phyloP scores from a whole-genome alignment of 2,113 vertebrate species.

The Gopherus flavomarginatus region DNA sequence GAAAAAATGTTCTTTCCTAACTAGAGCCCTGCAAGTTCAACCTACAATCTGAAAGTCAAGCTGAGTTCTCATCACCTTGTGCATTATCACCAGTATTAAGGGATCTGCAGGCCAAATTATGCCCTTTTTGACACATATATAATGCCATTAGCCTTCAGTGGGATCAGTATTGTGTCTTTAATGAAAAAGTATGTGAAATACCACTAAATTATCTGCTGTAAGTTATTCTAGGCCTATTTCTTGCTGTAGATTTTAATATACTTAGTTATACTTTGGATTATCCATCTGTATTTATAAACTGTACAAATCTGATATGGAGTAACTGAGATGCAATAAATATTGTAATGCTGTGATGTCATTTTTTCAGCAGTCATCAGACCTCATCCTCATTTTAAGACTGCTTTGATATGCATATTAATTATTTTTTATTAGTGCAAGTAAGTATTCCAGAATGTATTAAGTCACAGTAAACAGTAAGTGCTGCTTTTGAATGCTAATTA shows the following conservation, averaged over 20 bases:
- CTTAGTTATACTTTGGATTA: neutral
- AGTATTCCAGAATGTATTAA: neutral
- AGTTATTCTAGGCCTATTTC: neutral
- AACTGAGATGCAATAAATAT: neutral
- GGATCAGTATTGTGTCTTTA: neutral
- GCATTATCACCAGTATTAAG: neutral
- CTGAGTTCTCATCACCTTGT: neutral
- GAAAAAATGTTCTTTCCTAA: neutral
- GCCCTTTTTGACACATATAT: neutral
- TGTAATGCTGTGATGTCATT: neutral
- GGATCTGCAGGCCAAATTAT: neutral
- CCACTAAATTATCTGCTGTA: neutral
- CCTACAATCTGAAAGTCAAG: neutral
- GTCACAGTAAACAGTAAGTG: neutral
- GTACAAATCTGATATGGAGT: neutral
- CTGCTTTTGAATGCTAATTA: neutral
- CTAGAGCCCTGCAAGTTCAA: neutral
- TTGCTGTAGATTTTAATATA: neutral
- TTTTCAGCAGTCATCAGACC: neutral
- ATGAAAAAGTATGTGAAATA: neutral
- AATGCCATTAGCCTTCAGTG: neutral
- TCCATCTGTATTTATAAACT: neutral
- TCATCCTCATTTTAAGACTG: neutral
- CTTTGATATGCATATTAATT: neutral
- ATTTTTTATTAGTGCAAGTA: neutral